phyloP scores from a whole-genome alignment of 2,797 vertebrate species.

The Gadopsis marmoratus region DNA sequence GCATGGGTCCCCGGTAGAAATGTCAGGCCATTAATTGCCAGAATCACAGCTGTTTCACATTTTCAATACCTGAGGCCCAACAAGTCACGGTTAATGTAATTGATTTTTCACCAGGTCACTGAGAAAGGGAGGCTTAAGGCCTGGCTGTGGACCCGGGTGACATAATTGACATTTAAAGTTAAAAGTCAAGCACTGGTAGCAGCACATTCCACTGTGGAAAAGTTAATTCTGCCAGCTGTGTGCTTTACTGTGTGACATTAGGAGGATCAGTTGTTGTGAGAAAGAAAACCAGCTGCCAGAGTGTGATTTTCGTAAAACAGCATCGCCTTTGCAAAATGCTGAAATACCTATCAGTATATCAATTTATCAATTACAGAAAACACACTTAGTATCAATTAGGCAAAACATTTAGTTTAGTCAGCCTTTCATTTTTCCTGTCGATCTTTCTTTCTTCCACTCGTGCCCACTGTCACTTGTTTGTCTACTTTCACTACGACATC shows the following conservation, averaged over 20 bases:
- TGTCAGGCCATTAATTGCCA: slow-evolving; percentile 65
- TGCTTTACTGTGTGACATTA: slow-evolving; percentile 29
- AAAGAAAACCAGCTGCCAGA: slow-evolving; percentile 16
- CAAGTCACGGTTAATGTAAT: slow-evolving; percentile 54
- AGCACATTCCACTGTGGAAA: slow-evolving; percentile 26
- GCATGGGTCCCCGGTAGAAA: slow-evolving; percentile 54
- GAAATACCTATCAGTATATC: slow-evolving; percentile 29
- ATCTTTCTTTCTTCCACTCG: slow-evolving; percentile 45
- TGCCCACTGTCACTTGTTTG: slow-evolving; percentile 57
- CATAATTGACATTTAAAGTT: slow-evolving; percentile 78
- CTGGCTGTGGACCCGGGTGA: slow-evolving; percentile 48
- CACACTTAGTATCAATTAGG: background rate
- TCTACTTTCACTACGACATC: slow-evolving; percentile 46
- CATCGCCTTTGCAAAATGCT: background rate
- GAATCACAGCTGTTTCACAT: slow-evolving; percentile 29
- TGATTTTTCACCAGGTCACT: slow-evolving; percentile 66
- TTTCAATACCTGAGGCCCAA: slow-evolving; percentile 48
- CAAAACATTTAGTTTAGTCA: background rate
- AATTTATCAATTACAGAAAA: slow-evolving; percentile 29
- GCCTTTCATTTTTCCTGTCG: slow-evolving; percentile 6
- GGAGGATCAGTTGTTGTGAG: slow-evolving; percentile 23
- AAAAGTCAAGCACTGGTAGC: slow-evolving; percentile 66
- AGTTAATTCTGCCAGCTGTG: slow-evolving; percentile 25
- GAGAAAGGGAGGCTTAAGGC: slow-evolving; percentile 50
- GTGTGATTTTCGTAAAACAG: slow-evolving; percentile 13